Evolutionary conservation across 1,140 invertebrate species (phyloP), one percentile per base, ranked within the genome.

Genomic region (Drosophila nasuta): DNA sequence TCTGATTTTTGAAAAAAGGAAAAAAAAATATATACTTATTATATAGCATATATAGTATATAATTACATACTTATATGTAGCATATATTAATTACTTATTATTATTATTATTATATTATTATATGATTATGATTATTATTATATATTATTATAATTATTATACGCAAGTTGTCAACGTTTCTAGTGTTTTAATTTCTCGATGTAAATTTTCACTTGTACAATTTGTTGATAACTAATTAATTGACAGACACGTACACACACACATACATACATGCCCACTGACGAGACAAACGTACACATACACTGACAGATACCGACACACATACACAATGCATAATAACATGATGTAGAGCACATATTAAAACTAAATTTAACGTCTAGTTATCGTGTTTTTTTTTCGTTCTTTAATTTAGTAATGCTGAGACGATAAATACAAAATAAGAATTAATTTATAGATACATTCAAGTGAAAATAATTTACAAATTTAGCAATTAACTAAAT

Each of bases 391-490:
- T 77, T 69, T 63, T 80, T 87, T 86, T 88, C 67, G 65, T 88
- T 75, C 51, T 70, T 70, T 75, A 75, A 72, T 88, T 87, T 80
- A 88, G 71, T 80, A 83, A 83, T 80, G 71, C 83, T 73, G 79
- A 82, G 85, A 88, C 81, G 76, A 79, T 79, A 83, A 79, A 88
- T 82, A 82, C 54, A 69, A 76, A 41, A 63, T 83, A 88, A 87
- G 83, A 68, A 77, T 82, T 87, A 87, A 88, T 82, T 88, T 87
- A 87, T 88, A 87, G 80, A 87, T 66, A 79, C 76, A 86, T 85
- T 85, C 67, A 87, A 87, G 69, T 82, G 74, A 83, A 82, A 83
- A 80, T 88, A 88, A 88, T 87, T 87, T 87, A 87, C 79, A 87
- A 87, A 85, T 73, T 77, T 87, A 87, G 82, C 86, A 87, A 74